Conservation (phyloP, 2,113 vertebrate genomes). For the Elephas maximus region DNA sequence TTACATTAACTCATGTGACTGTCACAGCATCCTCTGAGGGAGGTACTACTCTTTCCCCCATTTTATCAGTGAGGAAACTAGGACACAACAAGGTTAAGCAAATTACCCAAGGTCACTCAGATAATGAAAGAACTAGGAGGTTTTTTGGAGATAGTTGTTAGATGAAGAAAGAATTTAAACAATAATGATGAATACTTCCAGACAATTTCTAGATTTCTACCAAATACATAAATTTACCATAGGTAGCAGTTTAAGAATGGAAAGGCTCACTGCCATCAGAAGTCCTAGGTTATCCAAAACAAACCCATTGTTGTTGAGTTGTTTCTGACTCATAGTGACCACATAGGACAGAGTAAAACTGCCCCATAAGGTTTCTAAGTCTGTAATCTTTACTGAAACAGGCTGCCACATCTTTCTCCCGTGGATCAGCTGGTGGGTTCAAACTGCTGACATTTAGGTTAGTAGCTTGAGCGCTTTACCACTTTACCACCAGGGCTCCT, state of each 20-base stretch:
- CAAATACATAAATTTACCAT: not conserved
- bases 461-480: not conserved
- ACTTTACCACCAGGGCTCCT: not conserved
- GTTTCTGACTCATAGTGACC: too few species aligned
- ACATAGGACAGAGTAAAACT: not conserved
- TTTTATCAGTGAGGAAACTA: conserved; percentile 44
- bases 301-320: too few species aligned
- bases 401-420: not conserved
- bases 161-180: conserved; percentile 40
- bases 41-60: not conserved
- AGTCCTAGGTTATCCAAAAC: not conserved
- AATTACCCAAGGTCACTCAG: not conserved
- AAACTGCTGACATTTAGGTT: not conserved
- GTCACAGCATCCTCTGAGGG: not conserved
- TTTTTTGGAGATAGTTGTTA: conserved; percentile 5
- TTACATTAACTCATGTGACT: not conserved
- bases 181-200: not conserved
- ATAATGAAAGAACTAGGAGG: not conserved
- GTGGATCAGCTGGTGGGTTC: not conserved
- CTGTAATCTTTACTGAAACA: not conserved
- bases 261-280: not conserved
- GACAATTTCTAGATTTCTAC: not conserved
- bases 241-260: not conserved
- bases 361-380: not conserved
- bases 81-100: not conserved